Conservation (phyloP, 2,113 vertebrate species). For the Cranoglanis bouderius region DNA sequence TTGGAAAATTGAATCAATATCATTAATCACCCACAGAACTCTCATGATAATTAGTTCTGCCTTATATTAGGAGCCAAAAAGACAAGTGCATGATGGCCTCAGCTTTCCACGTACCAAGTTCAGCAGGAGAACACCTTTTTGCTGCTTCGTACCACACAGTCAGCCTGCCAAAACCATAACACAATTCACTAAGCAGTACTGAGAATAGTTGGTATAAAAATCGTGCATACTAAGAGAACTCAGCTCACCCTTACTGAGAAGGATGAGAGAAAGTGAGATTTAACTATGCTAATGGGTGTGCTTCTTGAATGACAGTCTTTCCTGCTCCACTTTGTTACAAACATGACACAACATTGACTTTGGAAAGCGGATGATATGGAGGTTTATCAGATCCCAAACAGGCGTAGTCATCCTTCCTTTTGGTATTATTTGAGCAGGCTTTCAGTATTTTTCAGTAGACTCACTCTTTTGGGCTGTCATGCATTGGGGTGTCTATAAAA, state of each 20-base stretch:
- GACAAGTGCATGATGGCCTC: constrained; percentile 62
- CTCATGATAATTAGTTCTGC: constrained; percentile 74
- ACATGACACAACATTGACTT: constrained; percentile 54
- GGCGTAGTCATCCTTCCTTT: constrained; percentile 53
- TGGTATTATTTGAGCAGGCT: constrained; percentile 25
- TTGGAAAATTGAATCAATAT: constrained; percentile 78
- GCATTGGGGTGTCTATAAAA: constrained; percentile 27
- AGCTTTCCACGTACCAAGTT: constrained; percentile 57
- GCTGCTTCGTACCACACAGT: background rate
- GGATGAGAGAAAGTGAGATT: constrained; percentile 31
- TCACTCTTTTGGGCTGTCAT: constrained; percentile 5
- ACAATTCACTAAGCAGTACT: constrained; percentile 11
- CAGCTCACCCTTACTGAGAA: constrained; percentile 10
- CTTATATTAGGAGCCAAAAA: constrained; percentile 69
- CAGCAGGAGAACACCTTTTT: constrained; percentile 35
- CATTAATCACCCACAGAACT: constrained; percentile 78
- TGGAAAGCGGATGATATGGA: constrained; percentile 57
- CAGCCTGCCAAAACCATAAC: background rate
- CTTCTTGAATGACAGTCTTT: constrained; percentile 37
- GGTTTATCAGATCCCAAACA: constrained; percentile 62
- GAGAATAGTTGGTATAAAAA: constrained; percentile 9
- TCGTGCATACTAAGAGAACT: background rate
- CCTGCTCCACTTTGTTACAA: constrained; percentile 50
- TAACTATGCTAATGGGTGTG: background rate
- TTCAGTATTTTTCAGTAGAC: background rate